Conservation (phyloP, 2,888 invertebrate species). For the Ichneumoninae sp. region DNA sequence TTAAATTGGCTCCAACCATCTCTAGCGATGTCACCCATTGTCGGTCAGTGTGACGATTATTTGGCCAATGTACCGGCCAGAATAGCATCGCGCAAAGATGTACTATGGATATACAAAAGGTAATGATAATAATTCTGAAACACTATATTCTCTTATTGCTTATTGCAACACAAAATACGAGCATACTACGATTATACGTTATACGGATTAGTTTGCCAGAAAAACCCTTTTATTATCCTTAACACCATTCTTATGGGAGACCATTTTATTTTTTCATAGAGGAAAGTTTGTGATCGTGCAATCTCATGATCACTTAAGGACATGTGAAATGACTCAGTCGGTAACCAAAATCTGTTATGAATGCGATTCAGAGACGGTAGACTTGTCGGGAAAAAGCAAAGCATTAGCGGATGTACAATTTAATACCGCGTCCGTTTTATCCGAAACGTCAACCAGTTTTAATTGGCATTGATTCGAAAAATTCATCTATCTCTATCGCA, state of each 20-base stretch:
- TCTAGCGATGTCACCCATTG: constrained; percentile 85
- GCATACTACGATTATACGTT: background rate
- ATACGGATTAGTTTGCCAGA: background rate
- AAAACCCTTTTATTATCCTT: background rate
- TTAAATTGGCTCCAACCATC: constrained; percentile 87
- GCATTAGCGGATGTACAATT: no score
- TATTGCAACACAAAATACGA: background rate
- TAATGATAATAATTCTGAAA: constrained; percentile 65
- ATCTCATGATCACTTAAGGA: background rate
- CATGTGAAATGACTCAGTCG: no score
- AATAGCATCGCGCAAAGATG: constrained; percentile 85
- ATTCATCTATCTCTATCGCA: no score
- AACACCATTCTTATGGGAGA: background rate
- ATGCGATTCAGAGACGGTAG: no score
- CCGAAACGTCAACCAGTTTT: no score
- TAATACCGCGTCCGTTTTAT: no score
- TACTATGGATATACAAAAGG: constrained; percentile 86
- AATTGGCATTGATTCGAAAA: no score
- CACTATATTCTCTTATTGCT: background rate
- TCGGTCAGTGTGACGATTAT: constrained; percentile 81
- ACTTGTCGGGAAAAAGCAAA: no score
- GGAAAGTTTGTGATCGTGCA: background rate
- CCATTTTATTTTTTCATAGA: background rate
- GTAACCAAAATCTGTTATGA: no score
- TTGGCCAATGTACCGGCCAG: constrained; percentile 83